Base-by-base conservation (phyloP, 2,113 vertebrate species). In the Phalacrocorax aristotelis region DNA sequence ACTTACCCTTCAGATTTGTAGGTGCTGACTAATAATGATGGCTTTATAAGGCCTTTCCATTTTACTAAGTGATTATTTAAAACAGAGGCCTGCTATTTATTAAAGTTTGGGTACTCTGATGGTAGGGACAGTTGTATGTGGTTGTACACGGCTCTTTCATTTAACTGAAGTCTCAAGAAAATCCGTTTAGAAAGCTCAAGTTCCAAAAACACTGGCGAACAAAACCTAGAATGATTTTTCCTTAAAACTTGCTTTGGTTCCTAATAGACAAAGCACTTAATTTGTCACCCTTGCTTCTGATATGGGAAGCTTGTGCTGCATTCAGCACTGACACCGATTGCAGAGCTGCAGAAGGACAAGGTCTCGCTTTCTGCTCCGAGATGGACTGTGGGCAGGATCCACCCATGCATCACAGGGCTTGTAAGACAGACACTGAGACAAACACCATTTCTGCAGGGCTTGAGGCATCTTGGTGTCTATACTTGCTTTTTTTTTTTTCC, bases 1-100 rank as follows among this genome's bases (percentile, higher is more conserved):
- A 91, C 19, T 80, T 77, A 74, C 23, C 30, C 27, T 83, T 97
- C 52, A 61, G 58, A 64, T 86, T 54, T 91, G 54, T 76, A 51
- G 57, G 60, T 54, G 34, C 54, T 78, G 42, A 52, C 64, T 86
- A 82, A 52, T 55, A 87, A 60, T 25, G 40, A 74, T 90, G 34
- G 18, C 60, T 93, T 93, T 90, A 55, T 82, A 93, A 93, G 81
- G 48, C 26, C 46, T 95, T 88, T 84, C 64, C 34, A n/a, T 95
- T 90, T 91, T 81, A 71, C 49, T 36, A 57, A 69, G 18, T 49
- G 57, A 69, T 90, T 83, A 58, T 61, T 92, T 90, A 48, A 86
- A 91, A 57, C 27, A 52, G 71, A 93, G 29, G 27, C 19, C 66
- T 87, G 58, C 18, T 13, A 13, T 92, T 80, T 64, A 14, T 65